A percentile compares a stretch with the other conserved stretches of the same genome.
phyloP scores from a whole-genome alignment of 2,113 vertebrate genomes.

The Leuciscus idus region DNA sequence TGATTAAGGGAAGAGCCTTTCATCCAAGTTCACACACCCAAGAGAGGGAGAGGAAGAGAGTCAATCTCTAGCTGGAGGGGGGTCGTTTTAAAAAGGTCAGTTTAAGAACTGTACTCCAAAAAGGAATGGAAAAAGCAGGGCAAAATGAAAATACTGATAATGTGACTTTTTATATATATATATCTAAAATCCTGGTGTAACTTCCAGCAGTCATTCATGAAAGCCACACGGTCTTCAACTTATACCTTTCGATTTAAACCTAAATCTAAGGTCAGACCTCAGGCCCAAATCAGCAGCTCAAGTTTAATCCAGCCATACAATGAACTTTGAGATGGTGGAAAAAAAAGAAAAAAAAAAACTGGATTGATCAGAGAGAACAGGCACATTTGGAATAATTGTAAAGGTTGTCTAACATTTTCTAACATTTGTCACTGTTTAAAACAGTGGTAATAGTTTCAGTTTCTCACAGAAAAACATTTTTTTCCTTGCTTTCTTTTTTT shows the following conservation, averaged over 20 bases:
- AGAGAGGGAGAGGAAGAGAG: not conserved
- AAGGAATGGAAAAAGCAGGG: constrained; percentile 9
- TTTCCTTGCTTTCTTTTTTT: constrained; percentile 15
- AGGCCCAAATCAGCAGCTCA: constrained; percentile 9
- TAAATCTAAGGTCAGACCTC: not conserved
- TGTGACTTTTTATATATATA: not conserved
- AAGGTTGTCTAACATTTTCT: constrained; percentile 64
- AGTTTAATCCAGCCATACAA: constrained; percentile 7
- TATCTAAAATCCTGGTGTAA: constrained; percentile 55
- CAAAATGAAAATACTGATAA: constrained; percentile 51
- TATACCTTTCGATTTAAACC: not conserved
- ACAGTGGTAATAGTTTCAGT: constrained; percentile 71
- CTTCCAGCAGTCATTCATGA: constrained; percentile 38
- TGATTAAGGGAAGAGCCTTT: constrained; percentile 17
- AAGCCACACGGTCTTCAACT: constrained; percentile 68
- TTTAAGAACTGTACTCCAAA: constrained; percentile 56
- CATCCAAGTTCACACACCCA: not conserved
- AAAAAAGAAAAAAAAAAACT: constrained; percentile 43
- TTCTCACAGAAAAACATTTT: constrained; percentile 75
- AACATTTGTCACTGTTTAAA: constrained; percentile 72
- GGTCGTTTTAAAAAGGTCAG: constrained; percentile 40
- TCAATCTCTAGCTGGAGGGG: not conserved
- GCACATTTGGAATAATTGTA: constrained; percentile 82
- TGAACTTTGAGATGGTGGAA: constrained; percentile 2
- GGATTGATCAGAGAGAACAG: constrained; percentile 70